These are phyloP conservation scores for Pelosia muscerda DNA, from an alignment of 2,888 invertebrate genomes.

Conservation along the genomic window DNA sequence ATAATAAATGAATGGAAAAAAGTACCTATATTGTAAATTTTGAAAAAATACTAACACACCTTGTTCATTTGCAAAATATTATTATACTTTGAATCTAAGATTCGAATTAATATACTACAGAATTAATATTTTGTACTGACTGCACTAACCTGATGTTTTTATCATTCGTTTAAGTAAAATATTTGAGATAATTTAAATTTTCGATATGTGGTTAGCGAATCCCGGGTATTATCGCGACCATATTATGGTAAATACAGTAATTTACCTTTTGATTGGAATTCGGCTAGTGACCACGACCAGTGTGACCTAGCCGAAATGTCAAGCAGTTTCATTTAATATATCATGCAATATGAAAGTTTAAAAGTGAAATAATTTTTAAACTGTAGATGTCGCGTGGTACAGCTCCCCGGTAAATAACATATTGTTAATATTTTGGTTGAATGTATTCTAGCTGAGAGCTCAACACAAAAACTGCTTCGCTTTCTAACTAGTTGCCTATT, in stretches of 20 bases:
- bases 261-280: too few species aligned
- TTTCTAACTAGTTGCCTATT: not conserved
- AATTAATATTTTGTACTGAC: constrained; percentile 29
- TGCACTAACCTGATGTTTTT: constrained; percentile 30
- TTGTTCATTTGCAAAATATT: constrained; percentile 13
- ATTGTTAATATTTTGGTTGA: not conserved
- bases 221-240: too few species aligned
- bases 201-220: too few species aligned
- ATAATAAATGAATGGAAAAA: constrained; percentile 25
- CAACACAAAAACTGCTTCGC: not conserved
- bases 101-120: not conserved
- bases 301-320: too few species aligned
- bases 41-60: constrained; percentile 22
- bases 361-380: too few species aligned
- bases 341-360: too few species aligned
- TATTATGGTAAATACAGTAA: too few species aligned
- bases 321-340: too few species aligned
- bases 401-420: too few species aligned
- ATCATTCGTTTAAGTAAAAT: constrained; percentile 5
- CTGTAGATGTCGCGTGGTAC: too few species aligned
- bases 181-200: not conserved
- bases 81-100: not conserved
- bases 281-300: too few species aligned
- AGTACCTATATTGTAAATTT: constrained; percentile 29
- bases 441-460: not conserved